Evolutionary conservation across 2,113 vertebrate genomes (phyloP), one percentile per base, ranked within the genome.

Genomic region (Corythornis madagascariensis): DNA sequence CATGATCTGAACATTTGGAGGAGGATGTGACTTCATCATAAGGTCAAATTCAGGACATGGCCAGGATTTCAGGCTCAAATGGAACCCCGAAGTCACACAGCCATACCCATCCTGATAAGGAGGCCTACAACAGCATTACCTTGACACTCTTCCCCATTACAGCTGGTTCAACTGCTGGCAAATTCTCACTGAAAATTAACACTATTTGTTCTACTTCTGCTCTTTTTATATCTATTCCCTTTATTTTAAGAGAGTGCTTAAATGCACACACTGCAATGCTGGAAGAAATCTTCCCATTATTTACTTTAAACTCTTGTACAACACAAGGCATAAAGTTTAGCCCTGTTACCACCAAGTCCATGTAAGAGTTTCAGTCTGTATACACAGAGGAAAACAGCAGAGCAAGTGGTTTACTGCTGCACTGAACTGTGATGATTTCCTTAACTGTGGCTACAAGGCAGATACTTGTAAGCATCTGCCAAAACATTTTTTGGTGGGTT

Each of bases 391-490:
- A 94, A 83, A 93, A 43, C 38, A 77, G 47, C 71, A 67, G 85
- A 85, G 56, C 60, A 91, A 88, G 80, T 53, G 12, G 78, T 93
- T 89, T 95, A 90, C 65, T 92, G 53, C 61, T 88, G 56, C 64
- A 29, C 64, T 61, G 56, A 89, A 66, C 42, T 12, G 11, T 43
- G 81, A 70, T 83, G 55, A 83, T 85, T 87, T 87, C 52, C 82
- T 77, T 59, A 80, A 85, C 75, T 64, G 67, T 40, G 50, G 11
- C 47, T 52, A 83, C 43, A 71, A 89, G 70, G 43, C 86, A 84
- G 22, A 92, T 81, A 94, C 83, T 93, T 84, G 85, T 88, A 92
- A 91, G 89, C 83, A 89, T 91, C 72, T 64, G 56, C 60, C 83
- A 93, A 60, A 86, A 1, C 31, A 52, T 25, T 35, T 87, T 89